These are phyloP conservation scores for Melitaea athalia DNA, from an alignment of 2,888 invertebrate species.

Conservation along the genomic window DNA sequence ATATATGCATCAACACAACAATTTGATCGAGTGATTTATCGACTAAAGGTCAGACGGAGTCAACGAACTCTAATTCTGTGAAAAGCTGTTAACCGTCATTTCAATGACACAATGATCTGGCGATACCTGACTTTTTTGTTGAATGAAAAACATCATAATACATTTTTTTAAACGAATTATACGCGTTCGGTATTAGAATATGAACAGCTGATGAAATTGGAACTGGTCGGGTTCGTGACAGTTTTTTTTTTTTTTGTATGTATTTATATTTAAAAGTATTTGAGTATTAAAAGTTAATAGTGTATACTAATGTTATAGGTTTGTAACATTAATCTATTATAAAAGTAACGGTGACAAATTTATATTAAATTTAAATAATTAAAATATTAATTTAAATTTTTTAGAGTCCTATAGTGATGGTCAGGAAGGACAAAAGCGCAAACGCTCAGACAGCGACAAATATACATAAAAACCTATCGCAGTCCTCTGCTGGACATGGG, in stretches of 20 bases:
- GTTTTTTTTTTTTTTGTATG: not conserved
- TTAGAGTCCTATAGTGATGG: no score
- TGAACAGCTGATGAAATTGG: not conserved
- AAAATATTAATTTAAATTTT: no score
- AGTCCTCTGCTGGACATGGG: no score
- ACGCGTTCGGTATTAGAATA: conserved; percentile 23
- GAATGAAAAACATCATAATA: conserved; percentile 62
- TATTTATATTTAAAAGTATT: no score
- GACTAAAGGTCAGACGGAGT: conserved; percentile 41
- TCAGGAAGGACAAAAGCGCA: no score
- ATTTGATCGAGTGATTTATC: conserved; percentile 16
- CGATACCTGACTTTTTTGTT: conserved; percentile 54
- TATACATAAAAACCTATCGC: no score
- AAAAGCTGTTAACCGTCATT: conserved; percentile 58
- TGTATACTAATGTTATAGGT: no score
- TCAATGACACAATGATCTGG: conserved; percentile 57
- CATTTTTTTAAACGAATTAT: conserved; percentile 47
- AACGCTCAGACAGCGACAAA: no score
- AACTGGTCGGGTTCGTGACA: conserved; percentile 2
- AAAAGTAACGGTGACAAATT: no score
- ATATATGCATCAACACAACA: not conserved
- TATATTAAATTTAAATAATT: no score
- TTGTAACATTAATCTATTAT: no score
- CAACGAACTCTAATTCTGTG: conserved; percentile 54
- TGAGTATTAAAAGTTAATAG: no score